phyloP scores from a whole-genome alignment of 2,888 invertebrate species.

The Eristalinus aeneus region DNA sequence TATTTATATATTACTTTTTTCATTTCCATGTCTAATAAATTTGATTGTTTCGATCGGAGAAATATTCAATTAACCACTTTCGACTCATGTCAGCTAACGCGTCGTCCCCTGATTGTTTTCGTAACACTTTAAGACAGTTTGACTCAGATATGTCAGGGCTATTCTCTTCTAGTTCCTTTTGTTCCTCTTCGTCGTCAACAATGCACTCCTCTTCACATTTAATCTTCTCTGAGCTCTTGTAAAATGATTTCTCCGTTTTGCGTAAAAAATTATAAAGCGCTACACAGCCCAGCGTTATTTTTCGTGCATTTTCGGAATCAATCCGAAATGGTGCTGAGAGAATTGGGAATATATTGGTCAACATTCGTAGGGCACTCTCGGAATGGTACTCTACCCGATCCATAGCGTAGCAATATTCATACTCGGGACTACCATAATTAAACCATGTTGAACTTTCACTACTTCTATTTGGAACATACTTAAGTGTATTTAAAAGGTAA shows the following conservation, averaged over 20 bases:
- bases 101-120: conserved; percentile 76
- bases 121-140: conserved; percentile 76
- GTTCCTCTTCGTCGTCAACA: conserved; percentile 77
- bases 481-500: conserved; percentile 76
- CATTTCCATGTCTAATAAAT: conserved; percentile 66
- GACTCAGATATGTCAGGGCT: conserved; percentile 76
- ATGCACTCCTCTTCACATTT: conserved; percentile 77
- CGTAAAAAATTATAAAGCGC: conserved; percentile 79
- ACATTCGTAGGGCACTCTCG: conserved; percentile 76
- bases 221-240: conserved; percentile 76
- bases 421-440: conserved; percentile 65
- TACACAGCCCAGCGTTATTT: conserved; percentile 78
- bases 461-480: conserved; percentile 69
- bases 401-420: conserved; percentile 72
- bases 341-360: conserved; percentile 78
- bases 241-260: conserved; percentile 77
- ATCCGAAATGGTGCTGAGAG: conserved; percentile 77
- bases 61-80: conserved; percentile 75
- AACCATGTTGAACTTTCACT: conserved; percentile 68
- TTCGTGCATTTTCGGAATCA: conserved; percentile 77
- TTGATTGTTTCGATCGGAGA: conserved; percentile 66
- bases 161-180: conserved; percentile 76
- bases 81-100: conserved; percentile 75
- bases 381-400: conserved; percentile 71
- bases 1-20: conserved; percentile 74